phyloP scores from a whole-genome alignment of 2,888 invertebrate species.

The Erebia aethiops region DNA sequence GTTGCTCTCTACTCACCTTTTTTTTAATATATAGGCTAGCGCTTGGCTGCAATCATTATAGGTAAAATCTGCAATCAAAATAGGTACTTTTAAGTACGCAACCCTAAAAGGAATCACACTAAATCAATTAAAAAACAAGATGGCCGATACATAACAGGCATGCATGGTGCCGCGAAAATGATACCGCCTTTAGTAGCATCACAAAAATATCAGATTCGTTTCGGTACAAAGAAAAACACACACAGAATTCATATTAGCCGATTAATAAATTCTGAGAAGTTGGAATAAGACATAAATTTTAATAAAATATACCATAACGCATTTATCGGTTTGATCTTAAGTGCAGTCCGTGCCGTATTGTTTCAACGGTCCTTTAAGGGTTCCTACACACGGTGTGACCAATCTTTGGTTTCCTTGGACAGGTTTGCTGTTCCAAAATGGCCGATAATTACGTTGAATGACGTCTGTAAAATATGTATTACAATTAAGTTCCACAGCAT shows the following conservation, averaged over 20 bases:
- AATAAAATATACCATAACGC: conserved; percentile 73
- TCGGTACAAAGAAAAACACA: conserved; percentile 58
- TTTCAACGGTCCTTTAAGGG: conserved; percentile 52
- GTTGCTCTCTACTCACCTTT: no score
- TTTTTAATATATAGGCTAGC: no score
- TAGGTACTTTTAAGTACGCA: no score
- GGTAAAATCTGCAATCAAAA: no score
- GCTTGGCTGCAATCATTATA: no score
- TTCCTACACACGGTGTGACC: conserved; percentile 6
- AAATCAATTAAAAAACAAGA: conserved; percentile 28
- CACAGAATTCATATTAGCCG: conserved; percentile 79
- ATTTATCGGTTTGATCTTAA: conserved; percentile 72
- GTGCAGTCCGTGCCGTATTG: conserved; percentile 59
- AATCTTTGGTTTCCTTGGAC: no score
- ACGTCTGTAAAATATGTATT: no score
- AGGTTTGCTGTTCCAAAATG: no score
- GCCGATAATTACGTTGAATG: no score
- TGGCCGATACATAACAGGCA: conserved; percentile 22
- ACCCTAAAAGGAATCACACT: neutral
- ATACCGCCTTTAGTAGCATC: conserved; percentile 35
- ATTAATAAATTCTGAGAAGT: conserved; percentile 80
- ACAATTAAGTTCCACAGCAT: no score
- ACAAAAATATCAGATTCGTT: conserved; percentile 62
- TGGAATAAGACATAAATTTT: conserved; percentile 81
- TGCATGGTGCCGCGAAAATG: conserved; percentile 22